Percentiles rank a stretch among this genome's conserved stretches.
phyloP scores from a whole-genome alignment of 2,113 vertebrate genomes.

The Dicrurus megarhynchus region DNA sequence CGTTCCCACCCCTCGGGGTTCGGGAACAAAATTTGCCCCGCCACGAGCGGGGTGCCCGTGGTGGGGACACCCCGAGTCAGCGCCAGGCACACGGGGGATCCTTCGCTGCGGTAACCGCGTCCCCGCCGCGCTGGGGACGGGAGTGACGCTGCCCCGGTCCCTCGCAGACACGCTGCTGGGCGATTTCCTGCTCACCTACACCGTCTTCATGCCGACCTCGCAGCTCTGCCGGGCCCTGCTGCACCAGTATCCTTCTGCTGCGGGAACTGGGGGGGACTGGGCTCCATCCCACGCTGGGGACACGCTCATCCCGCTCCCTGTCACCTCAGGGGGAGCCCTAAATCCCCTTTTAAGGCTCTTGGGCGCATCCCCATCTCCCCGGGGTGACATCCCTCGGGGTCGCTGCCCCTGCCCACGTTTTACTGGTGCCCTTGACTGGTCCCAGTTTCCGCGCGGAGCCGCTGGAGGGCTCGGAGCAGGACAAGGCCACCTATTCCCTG shows the following conservation, averaged over 20 bases:
- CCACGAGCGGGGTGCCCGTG: accelerated
- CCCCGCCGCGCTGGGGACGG: accelerated
- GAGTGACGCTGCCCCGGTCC: accelerated
- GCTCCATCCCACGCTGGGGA: accelerated
- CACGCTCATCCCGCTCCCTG: background rate
- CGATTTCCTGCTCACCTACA: slow-evolving; percentile 91
- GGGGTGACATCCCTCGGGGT: background rate
- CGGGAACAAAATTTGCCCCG: background rate
- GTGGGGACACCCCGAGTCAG: background rate
- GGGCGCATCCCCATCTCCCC: accelerated
- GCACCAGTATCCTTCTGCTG: slow-evolving; percentile 87
- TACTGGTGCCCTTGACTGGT: slow-evolving; percentile 73
- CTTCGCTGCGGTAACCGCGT: accelerated
- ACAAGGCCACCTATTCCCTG: slow-evolving; percentile 81
- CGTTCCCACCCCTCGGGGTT: accelerated
- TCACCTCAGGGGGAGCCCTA: background rate
- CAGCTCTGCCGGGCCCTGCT: slow-evolving; percentile 87
- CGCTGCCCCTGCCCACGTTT: accelerated
- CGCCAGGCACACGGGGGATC: accelerated
- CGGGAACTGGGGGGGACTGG: background rate
- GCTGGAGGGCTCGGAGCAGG: slow-evolving; percentile 83
- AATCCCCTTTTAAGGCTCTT: background rate
- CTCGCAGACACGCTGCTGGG: slow-evolving; percentile 83
- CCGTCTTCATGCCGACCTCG: slow-evolving; percentile 88
- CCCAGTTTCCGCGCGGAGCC: slow-evolving; percentile 84